These are phyloP conservation scores for Phataginus tricuspis DNA, from an alignment of 2,797 vertebrate genomes.

Conservation along the genomic window DNA sequence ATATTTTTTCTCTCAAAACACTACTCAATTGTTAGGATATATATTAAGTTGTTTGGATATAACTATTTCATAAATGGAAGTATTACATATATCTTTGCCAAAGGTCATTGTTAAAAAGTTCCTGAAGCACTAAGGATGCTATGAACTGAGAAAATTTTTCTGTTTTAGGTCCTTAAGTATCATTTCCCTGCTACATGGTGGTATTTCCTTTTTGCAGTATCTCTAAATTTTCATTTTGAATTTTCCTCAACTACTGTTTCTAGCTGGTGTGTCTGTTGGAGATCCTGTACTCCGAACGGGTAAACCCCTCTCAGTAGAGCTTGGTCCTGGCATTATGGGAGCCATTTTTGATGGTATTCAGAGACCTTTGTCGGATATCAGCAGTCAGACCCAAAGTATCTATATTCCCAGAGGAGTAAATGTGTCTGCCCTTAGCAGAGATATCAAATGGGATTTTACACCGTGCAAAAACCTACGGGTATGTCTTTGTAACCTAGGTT, in stretches of 20 bases:
- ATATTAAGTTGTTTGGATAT: constrained; percentile 37
- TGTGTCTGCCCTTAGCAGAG: constrained; percentile 94
- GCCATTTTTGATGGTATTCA: constrained; percentile 99
- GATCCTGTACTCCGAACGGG: constrained; percentile 98
- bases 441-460: constrained; percentile 96
- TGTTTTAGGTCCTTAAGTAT: constrained; percentile 9
- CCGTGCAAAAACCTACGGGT: constrained; percentile 94
- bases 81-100: constrained; percentile 7
- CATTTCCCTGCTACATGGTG: background rate
- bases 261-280: constrained; percentile 97
- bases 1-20: background rate
- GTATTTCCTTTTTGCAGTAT: background rate
- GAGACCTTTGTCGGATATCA: constrained; percentile 97
- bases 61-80: constrained; percentile 33
- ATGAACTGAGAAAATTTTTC: background rate
- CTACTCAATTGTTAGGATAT: background rate
- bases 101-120: constrained; percentile 26
- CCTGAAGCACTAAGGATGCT: background rate
- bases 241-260: constrained; percentile 86
- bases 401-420: constrained; percentile 99
- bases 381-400: constrained; percentile 95
- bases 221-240: constrained; percentile 16
- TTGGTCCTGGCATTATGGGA: constrained; percentile 98
- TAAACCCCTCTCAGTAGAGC: constrained; percentile 97
- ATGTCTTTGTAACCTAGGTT: constrained; percentile 72